Percentiles rank a stretch among this genome's conserved stretches.
phyloP scores from a whole-genome alignment of 2,888 invertebrate species.

The Junonia oenone region DNA sequence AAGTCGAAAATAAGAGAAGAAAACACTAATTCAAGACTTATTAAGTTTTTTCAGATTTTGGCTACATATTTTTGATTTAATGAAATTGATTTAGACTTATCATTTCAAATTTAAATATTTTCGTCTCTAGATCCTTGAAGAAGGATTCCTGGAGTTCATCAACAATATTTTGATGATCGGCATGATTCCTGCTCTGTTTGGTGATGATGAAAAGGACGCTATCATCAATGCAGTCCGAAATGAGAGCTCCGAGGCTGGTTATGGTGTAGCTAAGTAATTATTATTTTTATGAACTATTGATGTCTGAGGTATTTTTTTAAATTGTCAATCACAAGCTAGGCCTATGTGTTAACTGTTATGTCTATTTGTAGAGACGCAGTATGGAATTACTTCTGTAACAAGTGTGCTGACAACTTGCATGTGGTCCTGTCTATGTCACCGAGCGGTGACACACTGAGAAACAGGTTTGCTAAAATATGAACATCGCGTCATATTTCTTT shows the following conservation, averaged over 20 bases:
- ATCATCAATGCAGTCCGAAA: conserved; percentile 85
- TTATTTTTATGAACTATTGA: no score
- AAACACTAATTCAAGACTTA: no score
- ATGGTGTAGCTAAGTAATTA: conserved; percentile 83
- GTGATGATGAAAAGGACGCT: conserved; percentile 92
- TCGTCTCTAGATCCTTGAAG: conserved; percentile 81
- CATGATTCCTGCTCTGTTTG: conserved; percentile 91
- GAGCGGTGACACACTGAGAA: conserved; percentile 88
- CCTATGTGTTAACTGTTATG: no score
- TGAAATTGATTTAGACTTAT: no score
- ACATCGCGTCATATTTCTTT: neutral
- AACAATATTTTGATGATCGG: conserved; percentile 95
- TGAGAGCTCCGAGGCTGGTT: conserved; percentile 85
- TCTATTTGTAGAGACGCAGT: conserved; percentile 86
- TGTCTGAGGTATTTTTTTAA: no score
- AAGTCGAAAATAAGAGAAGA: no score
- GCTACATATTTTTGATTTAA: no score
- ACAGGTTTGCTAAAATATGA: conserved; percentile 64
- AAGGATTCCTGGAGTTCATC: conserved; percentile 92
- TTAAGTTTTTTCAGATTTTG: no score
- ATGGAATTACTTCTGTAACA: conserved; percentile 90
- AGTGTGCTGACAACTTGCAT: conserved; percentile 90
- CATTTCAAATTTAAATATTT: neutral
- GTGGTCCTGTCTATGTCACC: conserved; percentile 96
- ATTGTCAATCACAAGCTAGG: no score